These are phyloP conservation scores for Nycteola revayana DNA, from an alignment of 2,888 invertebrate species.

Conservation along the genomic window DNA sequence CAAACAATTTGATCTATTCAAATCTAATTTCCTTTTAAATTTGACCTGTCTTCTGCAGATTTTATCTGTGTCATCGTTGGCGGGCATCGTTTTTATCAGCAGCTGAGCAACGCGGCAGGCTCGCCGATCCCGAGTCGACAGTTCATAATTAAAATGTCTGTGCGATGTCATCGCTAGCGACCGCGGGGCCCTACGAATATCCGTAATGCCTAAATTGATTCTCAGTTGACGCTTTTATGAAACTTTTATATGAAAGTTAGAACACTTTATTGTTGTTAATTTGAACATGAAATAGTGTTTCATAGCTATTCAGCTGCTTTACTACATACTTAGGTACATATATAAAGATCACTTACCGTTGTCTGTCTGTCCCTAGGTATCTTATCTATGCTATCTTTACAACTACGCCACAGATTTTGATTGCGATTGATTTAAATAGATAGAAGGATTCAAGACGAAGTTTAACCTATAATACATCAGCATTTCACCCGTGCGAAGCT, in stretches of 20 bases:
- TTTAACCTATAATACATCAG: no score
- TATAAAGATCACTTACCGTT: no score
- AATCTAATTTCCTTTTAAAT: slow-evolving; percentile 72
- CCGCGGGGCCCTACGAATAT: slow-evolving; percentile 46
- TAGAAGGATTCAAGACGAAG: no score
- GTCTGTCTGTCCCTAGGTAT: no score
- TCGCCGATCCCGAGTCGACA: slow-evolving; percentile 60
- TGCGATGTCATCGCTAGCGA: slow-evolving; percentile 60
- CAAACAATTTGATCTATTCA: slow-evolving; percentile 64
- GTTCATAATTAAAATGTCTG: slow-evolving; percentile 79
- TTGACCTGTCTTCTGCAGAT: slow-evolving; percentile 69
- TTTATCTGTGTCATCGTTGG: slow-evolving; percentile 67
- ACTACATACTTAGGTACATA: no score
- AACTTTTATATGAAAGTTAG: slow-evolving; percentile 50
- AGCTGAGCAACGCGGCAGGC: slow-evolving; percentile 48
- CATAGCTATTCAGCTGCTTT: no score
- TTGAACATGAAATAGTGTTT: not conserved
- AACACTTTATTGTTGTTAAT: not conserved
- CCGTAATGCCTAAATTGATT: slow-evolving; percentile 73
- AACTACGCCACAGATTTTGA: no score
- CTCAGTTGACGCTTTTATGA: slow-evolving; percentile 52
- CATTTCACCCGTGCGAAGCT: no score
- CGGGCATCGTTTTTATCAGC: slow-evolving; percentile 64
- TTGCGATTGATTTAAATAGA: no score
- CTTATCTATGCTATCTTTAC: no score